These are phyloP conservation scores for Salticus scenicus DNA, from an alignment of 2,888 invertebrate genomes.

Conservation along the genomic window DNA sequence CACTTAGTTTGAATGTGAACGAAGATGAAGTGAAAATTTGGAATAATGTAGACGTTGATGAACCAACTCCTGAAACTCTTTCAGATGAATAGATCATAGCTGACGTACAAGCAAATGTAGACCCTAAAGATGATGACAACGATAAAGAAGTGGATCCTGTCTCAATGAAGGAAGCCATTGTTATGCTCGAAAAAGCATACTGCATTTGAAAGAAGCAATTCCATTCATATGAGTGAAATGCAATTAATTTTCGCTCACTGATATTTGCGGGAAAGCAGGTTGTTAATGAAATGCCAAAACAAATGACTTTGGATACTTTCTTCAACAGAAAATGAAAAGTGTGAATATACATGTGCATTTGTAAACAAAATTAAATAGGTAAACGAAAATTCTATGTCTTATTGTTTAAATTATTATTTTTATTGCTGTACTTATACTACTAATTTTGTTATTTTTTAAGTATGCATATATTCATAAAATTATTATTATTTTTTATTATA, in stretches of 20 bases:
- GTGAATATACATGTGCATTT: not conserved
- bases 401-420: too few species aligned
- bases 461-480: too few species aligned
- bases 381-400: not conserved
- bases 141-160: not conserved
- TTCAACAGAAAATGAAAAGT: not conserved
- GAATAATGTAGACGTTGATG: not conserved
- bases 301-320: not conserved
- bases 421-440: too few species aligned
- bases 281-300: not conserved
- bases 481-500: too few species aligned
- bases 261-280: not conserved
- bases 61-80: not conserved
- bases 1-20: not conserved
- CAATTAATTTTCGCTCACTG: not conserved
- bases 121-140: not conserved
- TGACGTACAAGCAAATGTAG: not conserved
- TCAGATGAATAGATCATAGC: not conserved
- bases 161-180: not conserved
- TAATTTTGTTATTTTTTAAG: too few species aligned
- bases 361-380: not conserved
- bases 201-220: not conserved
- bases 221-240: not conserved
- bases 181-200: not conserved
- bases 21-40: slow-evolving; percentile 10